phyloP scores from a whole-genome alignment of 1,140 invertebrate species.

The Meloidogyne hapla region DNA sequence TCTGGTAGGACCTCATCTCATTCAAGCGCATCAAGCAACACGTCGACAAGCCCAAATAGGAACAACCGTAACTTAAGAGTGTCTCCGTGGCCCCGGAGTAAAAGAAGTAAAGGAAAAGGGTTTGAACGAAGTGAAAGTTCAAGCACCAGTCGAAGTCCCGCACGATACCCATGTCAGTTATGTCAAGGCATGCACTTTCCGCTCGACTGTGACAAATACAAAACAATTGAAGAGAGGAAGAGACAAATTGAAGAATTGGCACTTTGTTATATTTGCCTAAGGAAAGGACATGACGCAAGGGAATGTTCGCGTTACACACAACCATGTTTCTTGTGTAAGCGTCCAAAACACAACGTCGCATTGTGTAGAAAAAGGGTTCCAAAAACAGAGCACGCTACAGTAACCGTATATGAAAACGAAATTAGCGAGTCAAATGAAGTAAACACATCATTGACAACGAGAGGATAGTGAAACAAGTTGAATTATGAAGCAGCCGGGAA shows the following conservation, averaged over 20 bases:
- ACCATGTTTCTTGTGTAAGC: slow-evolving; percentile 1
- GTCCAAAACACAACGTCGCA: neutral
- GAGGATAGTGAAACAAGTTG: neutral
- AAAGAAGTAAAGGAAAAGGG: neutral
- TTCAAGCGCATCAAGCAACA: too few relatives aligned
- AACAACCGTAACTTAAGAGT: too few relatives aligned
- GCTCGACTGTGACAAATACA: neutral
- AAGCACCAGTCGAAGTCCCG: neutral
- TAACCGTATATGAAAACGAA: neutral
- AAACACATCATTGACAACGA: neutral
- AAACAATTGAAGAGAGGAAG: neutral
- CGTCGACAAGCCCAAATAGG: too few relatives aligned
- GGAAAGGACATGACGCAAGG: neutral
- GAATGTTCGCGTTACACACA: neutral
- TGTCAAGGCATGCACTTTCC: neutral
- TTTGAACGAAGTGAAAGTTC: neutral
- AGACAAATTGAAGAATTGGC: neutral
- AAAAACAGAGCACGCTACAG: neutral
- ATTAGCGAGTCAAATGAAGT: neutral
- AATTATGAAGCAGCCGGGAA: too few relatives aligned
- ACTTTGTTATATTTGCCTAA: neutral
- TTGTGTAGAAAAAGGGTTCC: neutral
- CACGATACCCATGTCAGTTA: slow-evolving; percentile 8
- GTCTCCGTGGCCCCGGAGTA: slow-evolving; percentile 5
- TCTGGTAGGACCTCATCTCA: too few relatives aligned